Evolutionary conservation across 2,797 vertebrate genomes (phyloP), one percentile per base, ranked within the genome.

Genomic region (Sebastes glaucus): DNA sequence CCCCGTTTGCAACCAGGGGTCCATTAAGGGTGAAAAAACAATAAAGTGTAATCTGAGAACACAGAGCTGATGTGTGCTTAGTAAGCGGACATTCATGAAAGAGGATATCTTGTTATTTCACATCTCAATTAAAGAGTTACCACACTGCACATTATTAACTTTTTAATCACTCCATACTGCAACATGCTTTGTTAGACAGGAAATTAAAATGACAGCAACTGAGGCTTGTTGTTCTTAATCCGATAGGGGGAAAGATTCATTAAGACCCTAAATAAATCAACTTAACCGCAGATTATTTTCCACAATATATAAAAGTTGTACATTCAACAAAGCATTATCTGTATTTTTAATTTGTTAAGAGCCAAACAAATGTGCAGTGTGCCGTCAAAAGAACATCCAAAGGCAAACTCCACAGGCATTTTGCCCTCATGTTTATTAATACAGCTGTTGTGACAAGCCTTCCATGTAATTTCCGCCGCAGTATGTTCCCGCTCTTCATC

Each of bases 401-500:
- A 78, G 33, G 74, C 63, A 32, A 74, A 74, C 79, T 75, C 82
- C 74, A 55, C 75, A 9, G 78, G 79, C 74, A 16, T 77, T 82
- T 80, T 78, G 42, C 71, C 84, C 72, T 70, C 77, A 33, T 88
- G 83, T 91, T 93, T 89, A 91, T 93, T 87, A 91, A 88, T 86
- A 68, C 86, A 78, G 71, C 88, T 85, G 89, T 89, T 88, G 84
- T 85, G 90, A 89, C 83, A 74, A 79, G 57, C 65, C 74, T 81
- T 73, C 80, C 89, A 86, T 92, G 80, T 91, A 84, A 88, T 93
- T 93, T 87, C 87, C 63, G 66, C 87, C 80, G 22, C 87, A 84
- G 92, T 85, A 75, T 90, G 90, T 87, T 91, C 77, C 88, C 35
- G 63, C 79, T 89, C 83, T 71, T 94, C 88, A 81, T 94, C 88